These are phyloP conservation scores for Austrofundulus limnaeus DNA, from an alignment of 2,113 vertebrate genomes.

Conservation along the genomic window DNA sequence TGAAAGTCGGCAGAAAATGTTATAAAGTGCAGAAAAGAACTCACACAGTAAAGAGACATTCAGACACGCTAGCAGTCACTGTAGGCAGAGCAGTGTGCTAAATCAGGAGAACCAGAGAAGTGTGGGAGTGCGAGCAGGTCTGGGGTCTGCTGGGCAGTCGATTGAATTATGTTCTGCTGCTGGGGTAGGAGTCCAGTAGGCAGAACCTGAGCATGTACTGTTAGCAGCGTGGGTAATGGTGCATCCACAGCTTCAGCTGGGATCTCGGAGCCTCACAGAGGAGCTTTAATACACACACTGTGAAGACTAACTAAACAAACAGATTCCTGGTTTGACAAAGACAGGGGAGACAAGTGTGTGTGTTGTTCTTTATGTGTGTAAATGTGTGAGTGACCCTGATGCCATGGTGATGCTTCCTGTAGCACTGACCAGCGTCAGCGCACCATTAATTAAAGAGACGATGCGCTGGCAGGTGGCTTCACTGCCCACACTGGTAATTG, in stretches of 20 bases:
- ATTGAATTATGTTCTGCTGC: constrained; percentile 53
- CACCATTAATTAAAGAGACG: constrained; percentile 96
- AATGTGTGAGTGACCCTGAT: constrained; percentile 87
- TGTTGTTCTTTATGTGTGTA: constrained; percentile 40
- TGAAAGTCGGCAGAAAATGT: constrained; percentile 36
- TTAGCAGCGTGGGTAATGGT: constrained; percentile 45
- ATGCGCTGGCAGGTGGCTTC: constrained; percentile 94
- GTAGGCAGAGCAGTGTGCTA: constrained; percentile 31
- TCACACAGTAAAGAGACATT: constrained; percentile 35
- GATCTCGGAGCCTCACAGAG: constrained; percentile 51
- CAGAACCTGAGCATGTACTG: constrained; percentile 37
- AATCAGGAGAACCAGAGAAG: constrained; percentile 39
- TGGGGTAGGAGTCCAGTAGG: constrained; percentile 48
- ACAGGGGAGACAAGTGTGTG: constrained; percentile 79
- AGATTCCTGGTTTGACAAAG: constrained; percentile 84
- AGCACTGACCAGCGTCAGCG: constrained; percentile 93
- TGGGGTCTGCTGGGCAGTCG: constrained; percentile 42
- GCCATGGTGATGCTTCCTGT: constrained; percentile 87
- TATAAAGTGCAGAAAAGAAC: constrained; percentile 27
- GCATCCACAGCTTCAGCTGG: constrained; percentile 47
- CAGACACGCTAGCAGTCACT: constrained; percentile 17
- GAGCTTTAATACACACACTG: constrained; percentile 59
- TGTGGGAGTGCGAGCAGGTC: constrained; percentile 48
- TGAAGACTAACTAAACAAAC: constrained; percentile 81
- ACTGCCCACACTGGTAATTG: constrained; percentile 93